Base-by-base conservation (phyloP, 1,140 invertebrate genomes). In the Psix sp. region DNA sequence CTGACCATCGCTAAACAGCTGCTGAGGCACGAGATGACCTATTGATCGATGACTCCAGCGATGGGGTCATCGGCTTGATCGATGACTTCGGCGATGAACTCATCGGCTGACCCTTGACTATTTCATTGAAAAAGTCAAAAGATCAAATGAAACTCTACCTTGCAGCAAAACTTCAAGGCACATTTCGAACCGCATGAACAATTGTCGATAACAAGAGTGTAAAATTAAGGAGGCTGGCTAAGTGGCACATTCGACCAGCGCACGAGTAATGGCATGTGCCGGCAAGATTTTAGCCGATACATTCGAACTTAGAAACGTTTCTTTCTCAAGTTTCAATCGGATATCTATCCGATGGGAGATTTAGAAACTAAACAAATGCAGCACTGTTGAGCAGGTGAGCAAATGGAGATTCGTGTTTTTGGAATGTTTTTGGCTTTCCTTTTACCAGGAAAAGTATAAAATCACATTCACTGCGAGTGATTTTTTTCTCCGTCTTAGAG, bases 11-110 rank as follows among this genome's bases (percentile, higher is more conserved):
- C 56, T 48, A 76, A 84, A 79, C 82, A 80, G 81, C 82, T 84
- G 78, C 77, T 52, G 80, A 65, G 78, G 79, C 80, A 75, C 74
- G 51, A 67, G 63, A 46, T 80, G 80, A 82, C 82, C 80, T 77
- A 74, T 24, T 24, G 21, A 24, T 24, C 21, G 21, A 24, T 24
- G 21, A 24, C 21, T 24, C 21, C 7, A n/a, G n/a, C n/a, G n/a
- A n/a, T n/a, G n/a, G 4, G 56, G 65, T 46, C 72, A 45, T 70
- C 26, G 75, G 77, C 73, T 83, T 83, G 83, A 84, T 84, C 80
- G 81, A 84, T 84, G 79, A 81, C 80, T 82, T 65, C 42, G 56
- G 43, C 74, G 82, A 83, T 84, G 83, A 84, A 80, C 83, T 78
- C 76, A 68, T 70, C 54, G 48, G 48, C 49, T 72, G 65, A 76